Evolutionary conservation across 2,888 invertebrate genomes (phyloP).

Genomic region (Phyllotreta cruciferae): DNA sequence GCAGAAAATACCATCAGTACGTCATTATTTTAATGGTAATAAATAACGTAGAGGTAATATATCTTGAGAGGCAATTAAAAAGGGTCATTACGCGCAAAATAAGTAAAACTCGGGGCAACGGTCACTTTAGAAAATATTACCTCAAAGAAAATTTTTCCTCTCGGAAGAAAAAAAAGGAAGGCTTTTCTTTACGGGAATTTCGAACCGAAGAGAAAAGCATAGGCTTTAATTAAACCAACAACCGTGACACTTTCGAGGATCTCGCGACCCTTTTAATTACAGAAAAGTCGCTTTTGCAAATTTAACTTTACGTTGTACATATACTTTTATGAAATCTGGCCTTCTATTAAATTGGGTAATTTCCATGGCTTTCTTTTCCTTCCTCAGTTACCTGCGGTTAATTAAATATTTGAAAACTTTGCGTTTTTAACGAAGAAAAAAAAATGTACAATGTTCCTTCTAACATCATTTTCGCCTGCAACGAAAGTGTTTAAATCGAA

Average conservation of each 20-base stretch:
- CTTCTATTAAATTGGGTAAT: conserved; percentile 24
- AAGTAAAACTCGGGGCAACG: conserved; percentile 6
- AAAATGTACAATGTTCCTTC: too few species aligned
- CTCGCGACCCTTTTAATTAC: conserved; percentile 40
- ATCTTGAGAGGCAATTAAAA: conserved; percentile 4
- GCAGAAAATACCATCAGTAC: too few species aligned
- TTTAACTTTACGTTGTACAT: conserved; percentile 28
- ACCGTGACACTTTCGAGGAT: conserved; percentile 28
- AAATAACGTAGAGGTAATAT: too few species aligned
- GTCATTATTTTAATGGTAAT: too few species aligned
- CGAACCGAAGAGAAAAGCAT: conserved; percentile 18
- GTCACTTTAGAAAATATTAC: conserved; percentile 19
- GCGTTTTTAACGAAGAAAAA: conserved; percentile 6
- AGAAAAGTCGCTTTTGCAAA: conserved; percentile 43
- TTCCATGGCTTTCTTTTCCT: conserved; percentile 16
- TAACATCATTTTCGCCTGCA: too few species aligned
- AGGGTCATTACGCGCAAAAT: neutral
- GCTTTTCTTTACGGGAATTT: conserved; percentile 12
- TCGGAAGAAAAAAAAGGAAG: too few species aligned
- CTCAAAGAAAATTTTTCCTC: conserved; percentile 16
- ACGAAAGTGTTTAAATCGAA: too few species aligned
- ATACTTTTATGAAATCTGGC: conserved; percentile 22
- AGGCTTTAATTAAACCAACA: conserved; percentile 29
- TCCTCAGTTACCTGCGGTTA: conserved; percentile 15
- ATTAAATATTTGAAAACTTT: conserved; percentile 22